A percentile compares a stretch with the other conserved stretches of the same genome.
These are phyloP conservation scores for Peromyscus eremicus DNA, from an alignment of 2,797 vertebrate genomes.

Conservation along the genomic window DNA sequence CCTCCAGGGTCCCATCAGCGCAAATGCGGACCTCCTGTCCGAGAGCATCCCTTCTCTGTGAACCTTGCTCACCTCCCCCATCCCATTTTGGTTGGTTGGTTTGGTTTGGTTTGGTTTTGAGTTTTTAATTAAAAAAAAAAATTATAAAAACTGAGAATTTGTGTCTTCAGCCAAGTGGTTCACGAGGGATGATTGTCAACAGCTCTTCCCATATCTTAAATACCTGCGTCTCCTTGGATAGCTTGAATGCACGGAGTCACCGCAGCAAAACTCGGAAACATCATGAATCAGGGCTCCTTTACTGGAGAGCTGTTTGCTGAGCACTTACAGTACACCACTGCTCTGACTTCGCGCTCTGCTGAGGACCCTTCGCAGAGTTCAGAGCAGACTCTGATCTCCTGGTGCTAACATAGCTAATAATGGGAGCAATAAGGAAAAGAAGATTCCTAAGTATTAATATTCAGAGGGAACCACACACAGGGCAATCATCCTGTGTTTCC, in stretches of 20 bases:
- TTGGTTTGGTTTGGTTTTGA: background rate
- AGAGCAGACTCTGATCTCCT: background rate
- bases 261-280: background rate
- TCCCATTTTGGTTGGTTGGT: background rate
- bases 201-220: background rate
- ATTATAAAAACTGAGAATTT: background rate
- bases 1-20: background rate
- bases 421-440: background rate
- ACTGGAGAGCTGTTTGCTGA: background rate
- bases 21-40: background rate
- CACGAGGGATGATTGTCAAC: background rate
- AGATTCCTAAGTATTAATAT: background rate
- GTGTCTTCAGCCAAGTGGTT: background rate
- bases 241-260: background rate
- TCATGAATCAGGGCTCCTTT: background rate
- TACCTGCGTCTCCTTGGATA: background rate
- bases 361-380: background rate
- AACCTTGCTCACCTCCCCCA: background rate
- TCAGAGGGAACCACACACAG: background rate
- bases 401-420: background rate
- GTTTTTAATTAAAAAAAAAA: background rate
- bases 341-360: conserved; percentile 17
- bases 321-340: background rate
- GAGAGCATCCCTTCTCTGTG: background rate
- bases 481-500: background rate